Conservation (phyloP, 1,140 invertebrate species). For the Latrodectus geometricus region DNA sequence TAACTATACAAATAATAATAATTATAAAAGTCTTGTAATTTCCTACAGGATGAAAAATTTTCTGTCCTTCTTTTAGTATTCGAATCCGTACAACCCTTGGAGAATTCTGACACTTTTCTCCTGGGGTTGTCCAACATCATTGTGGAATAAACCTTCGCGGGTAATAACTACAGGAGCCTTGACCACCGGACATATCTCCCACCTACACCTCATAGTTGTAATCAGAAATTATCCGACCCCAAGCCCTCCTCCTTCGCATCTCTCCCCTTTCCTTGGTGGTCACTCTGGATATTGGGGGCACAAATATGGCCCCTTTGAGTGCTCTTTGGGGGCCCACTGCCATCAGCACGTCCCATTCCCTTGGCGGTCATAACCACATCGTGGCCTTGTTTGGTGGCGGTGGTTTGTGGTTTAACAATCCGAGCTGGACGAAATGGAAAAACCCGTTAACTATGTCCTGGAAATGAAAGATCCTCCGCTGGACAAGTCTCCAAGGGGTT, state of each 20-base stretch:
- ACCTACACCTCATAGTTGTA: conserved; percentile 5
- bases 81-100: neutral
- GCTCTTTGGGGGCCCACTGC: conserved; percentile 36
- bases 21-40: neutral
- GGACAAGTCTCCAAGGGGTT: conserved; percentile 21
- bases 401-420: conserved; percentile 45
- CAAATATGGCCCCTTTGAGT: conserved; percentile 50
- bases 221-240: conserved; percentile 33
- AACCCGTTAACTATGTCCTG: conserved; percentile 57
- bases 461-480: conserved; percentile 41
- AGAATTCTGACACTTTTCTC: conserved; percentile 9
- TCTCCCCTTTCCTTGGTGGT: neutral
- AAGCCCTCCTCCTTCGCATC: neutral
- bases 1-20: no score
- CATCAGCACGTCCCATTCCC: conserved; percentile 55
- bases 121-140: conserved; percentile 26
- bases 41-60: neutral
- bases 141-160: neutral
- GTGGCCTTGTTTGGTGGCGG: neutral
- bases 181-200: conserved; percentile 15
- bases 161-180: conserved; percentile 44
- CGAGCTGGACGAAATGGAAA: conserved; percentile 35
- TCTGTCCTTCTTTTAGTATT: neutral
- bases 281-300: conserved; percentile 32
- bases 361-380: conserved; percentile 50